Evolutionary conservation across 1,140 invertebrate genomes (phyloP).

Genomic region (Zophobas morio): DNA sequence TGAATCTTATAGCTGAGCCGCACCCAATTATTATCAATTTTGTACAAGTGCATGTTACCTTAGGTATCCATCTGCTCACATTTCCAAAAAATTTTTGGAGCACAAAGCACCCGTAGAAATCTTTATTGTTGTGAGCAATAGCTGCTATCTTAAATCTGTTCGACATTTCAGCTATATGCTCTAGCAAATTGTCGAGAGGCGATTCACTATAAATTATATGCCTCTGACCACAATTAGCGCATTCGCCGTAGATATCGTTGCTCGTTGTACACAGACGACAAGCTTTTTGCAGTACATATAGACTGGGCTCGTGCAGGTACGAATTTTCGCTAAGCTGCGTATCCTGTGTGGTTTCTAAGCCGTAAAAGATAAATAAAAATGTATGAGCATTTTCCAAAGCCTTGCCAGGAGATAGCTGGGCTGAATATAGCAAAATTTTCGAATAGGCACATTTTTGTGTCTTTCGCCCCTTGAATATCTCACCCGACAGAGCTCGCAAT

Average conservation of each 20-base stretch:
- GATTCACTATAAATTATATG: too few relatives aligned
- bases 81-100: too few relatives aligned
- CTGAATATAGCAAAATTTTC: not conserved
- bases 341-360: constrained; percentile 49
- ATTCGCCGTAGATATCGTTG: too few relatives aligned
- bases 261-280: constrained; percentile 35
- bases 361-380: constrained; percentile 51
- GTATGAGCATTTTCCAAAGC: constrained; percentile 9
- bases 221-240: too few relatives aligned
- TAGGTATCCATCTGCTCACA: too few relatives aligned
- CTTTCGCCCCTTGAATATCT: not conserved
- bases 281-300: constrained; percentile 28
- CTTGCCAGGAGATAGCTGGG: not conserved
- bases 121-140: too few relatives aligned
- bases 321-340: constrained; percentile 20
- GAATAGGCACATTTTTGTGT: constrained; percentile 11
- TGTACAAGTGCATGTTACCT: not conserved
- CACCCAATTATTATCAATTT: constrained; percentile 16
- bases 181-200: too few relatives aligned
- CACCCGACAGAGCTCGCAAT: not conserved
- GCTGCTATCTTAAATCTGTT: too few relatives aligned
- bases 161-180: too few relatives aligned
- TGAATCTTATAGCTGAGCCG: constrained; percentile 38
- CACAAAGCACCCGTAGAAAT: too few relatives aligned
- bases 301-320: constrained; percentile 40